A percentile compares a stretch with the other conserved stretches of the same genome.
Conservation (phyloP, 2,797 vertebrate species). For the Sibirionetta formosa region DNA sequence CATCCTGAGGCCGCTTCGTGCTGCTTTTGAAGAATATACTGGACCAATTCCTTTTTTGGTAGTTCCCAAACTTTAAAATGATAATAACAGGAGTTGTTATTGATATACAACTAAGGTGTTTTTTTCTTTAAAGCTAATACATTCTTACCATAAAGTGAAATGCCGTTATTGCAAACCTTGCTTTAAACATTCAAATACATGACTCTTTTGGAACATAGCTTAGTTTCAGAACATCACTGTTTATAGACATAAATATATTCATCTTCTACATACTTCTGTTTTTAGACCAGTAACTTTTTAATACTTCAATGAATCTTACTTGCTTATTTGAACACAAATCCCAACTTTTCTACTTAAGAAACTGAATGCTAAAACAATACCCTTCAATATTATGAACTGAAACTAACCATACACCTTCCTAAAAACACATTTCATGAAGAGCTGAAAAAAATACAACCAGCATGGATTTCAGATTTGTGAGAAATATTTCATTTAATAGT, state of each 20-base stretch:
- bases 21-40: slow-evolving; percentile 97
- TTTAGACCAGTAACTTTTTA: neutral
- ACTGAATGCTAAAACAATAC: neutral
- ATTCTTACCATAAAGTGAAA: neutral
- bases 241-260: neutral
- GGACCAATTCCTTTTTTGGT: slow-evolving; percentile 99
- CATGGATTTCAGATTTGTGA: neutral
- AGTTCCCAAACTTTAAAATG: slow-evolving; percentile 91
- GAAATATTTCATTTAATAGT: neutral
- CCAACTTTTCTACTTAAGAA: neutral
- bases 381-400: neutral
- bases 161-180: neutral
- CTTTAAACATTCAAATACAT: neutral
- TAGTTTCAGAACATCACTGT: neutral
- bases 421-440: neutral
- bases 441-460: neutral
- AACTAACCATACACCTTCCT: neutral
- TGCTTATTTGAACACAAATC: neutral
- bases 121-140: neutral
- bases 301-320: neutral
- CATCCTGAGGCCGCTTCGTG: slow-evolving; percentile 96
- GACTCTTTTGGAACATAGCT: neutral
- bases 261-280: neutral
- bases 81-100: slow-evolving; percentile 44
- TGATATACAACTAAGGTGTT: neutral